Evolutionary conservation across 2,113 vertebrate species (phyloP).

Genomic region (Prunella himalayana): DNA sequence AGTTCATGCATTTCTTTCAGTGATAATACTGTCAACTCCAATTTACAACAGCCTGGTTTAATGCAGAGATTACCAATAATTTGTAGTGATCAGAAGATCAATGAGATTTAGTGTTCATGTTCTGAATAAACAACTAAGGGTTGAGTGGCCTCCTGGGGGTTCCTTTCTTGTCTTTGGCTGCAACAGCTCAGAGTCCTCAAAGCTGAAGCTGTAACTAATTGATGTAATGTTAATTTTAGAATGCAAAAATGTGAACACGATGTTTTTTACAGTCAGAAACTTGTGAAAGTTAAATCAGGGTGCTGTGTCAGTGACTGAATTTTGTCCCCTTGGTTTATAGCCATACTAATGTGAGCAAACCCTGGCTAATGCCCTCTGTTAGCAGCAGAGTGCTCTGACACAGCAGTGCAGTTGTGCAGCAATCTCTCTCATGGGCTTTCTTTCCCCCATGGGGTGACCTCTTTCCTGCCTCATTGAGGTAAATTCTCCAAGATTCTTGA

Average conservation of each 20-base stretch:
- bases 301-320: neutral
- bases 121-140: conserved; percentile 47
- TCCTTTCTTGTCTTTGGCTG: neutral
- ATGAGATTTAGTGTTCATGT: conserved; percentile 36
- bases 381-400: neutral
- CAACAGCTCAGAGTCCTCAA: neutral
- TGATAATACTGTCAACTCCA: conserved; percentile 58
- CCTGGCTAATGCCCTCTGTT: neutral
- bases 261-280: neutral
- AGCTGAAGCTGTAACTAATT: neutral
- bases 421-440: neutral
- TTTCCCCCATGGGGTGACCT: neutral
- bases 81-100: conserved; percentile 66
- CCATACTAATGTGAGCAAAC: neutral
- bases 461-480: conserved; percentile 7
- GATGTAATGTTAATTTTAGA: conserved; percentile 8
- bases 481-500: conserved; percentile 27
- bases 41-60: conserved; percentile 48
- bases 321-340: neutral
- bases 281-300: neutral
- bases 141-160: neutral
- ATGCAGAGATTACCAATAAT: conserved; percentile 67
- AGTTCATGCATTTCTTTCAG: conserved; percentile 31
- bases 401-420: neutral
- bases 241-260: neutral